These are phyloP conservation scores for Shargacucullia verbasci DNA, from an alignment of 2,888 invertebrate species.

Conservation along the genomic window DNA sequence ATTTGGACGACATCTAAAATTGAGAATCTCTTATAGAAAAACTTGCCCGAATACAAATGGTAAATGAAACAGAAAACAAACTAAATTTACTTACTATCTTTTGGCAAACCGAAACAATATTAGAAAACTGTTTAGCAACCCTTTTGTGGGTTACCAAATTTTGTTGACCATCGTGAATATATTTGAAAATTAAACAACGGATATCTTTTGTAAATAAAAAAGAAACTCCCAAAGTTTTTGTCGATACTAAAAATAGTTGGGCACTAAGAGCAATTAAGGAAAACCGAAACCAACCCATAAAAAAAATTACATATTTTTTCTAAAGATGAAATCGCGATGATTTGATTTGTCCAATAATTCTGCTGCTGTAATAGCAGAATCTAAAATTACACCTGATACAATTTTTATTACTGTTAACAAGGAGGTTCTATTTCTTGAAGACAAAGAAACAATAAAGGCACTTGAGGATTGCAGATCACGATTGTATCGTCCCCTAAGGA, in stretches of 20 bases:
- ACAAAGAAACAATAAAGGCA: slow-evolving; percentile 23
- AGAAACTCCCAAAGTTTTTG: too few relatives aligned
- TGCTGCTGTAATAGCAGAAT: slow-evolving; percentile 1
- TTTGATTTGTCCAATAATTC: neutral
- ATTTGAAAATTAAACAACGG: too few relatives aligned
- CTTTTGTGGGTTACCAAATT: too few relatives aligned
- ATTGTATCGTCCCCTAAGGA: slow-evolving; percentile 35
- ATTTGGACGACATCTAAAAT: slow-evolving; percentile 4
- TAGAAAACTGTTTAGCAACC: too few relatives aligned
- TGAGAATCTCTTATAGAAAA: neutral
- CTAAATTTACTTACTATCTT: neutral
- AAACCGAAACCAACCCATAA: too few relatives aligned
- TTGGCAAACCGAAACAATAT: too few relatives aligned
- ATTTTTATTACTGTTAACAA: slow-evolving; percentile 2
- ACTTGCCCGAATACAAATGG: neutral
- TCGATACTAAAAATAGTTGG: neutral
- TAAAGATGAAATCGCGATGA: neutral
- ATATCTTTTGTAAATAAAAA: too few relatives aligned
- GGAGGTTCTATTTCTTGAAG: slow-evolving; percentile 5
- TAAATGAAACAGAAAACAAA: neutral
- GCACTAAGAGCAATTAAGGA: too few relatives aligned
- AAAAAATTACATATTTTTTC: too few relatives aligned
- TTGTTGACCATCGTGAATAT: too few relatives aligned
- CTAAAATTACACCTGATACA: neutral
- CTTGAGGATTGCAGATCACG: slow-evolving; percentile 33